Conservation (phyloP, 2,113 vertebrate genomes). For the Centropus unirufus region DNA sequence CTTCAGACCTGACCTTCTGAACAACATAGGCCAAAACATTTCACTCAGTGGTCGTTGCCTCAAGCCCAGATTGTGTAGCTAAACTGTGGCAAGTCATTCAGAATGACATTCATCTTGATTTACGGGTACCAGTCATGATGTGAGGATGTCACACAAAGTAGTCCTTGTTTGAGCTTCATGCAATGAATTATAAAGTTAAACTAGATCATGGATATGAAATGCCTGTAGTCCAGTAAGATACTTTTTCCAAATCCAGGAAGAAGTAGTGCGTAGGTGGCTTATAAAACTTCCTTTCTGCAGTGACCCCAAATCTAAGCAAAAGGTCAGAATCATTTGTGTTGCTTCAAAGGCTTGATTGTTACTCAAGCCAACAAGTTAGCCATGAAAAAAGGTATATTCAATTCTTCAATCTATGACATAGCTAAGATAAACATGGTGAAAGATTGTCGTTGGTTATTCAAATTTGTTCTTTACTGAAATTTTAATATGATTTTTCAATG, state of each 20-base stretch:
- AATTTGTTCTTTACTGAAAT: constrained; percentile 34
- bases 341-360: constrained; percentile 73
- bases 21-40: neutral
- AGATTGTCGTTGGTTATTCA: constrained; percentile 70
- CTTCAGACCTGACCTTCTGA: constrained; percentile 24
- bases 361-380: constrained; percentile 64
- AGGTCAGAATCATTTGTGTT: constrained; percentile 67
- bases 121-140: constrained; percentile 15
- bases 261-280: constrained; percentile 70
- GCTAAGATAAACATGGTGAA: constrained; percentile 60
- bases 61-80: neutral
- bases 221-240: constrained; percentile 53
- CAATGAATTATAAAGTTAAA: constrained; percentile 8
- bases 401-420: constrained; percentile 55
- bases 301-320: constrained; percentile 75
- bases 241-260: constrained; percentile 22
- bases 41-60: neutral
- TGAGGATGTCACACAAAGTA: constrained; percentile 35
- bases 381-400: constrained; percentile 57
- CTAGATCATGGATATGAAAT: constrained; percentile 45
- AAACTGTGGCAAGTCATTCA: constrained; percentile 10
- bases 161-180: constrained; percentile 19
- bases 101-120: constrained; percentile 42
- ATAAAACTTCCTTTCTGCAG: constrained; percentile 72
- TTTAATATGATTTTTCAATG: neutral